Conservation (phyloP, 1,140 invertebrate genomes). For the Polyergus mexicanus region DNA sequence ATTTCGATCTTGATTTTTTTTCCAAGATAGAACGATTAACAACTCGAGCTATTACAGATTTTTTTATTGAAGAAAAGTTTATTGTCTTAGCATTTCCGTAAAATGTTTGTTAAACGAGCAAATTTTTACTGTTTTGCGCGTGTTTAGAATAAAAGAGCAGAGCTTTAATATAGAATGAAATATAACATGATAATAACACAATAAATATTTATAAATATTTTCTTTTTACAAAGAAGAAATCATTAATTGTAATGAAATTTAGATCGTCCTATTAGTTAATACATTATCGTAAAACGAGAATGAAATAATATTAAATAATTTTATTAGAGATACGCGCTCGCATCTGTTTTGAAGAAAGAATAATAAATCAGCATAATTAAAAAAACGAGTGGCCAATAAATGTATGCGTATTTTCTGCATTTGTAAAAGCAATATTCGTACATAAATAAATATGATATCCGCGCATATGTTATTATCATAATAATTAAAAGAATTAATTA, state of each 20-base stretch:
- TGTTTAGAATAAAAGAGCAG: not conserved
- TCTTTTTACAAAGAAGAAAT: not conserved
- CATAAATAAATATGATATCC: not conserved
- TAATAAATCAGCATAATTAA: conserved; percentile 21
- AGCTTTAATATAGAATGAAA: not conserved
- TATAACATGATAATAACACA: not conserved
- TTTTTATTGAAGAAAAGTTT: not conserved
- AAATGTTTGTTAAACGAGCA: not conserved
- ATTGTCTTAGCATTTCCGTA: not conserved
- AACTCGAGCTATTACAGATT: conserved; percentile 26
- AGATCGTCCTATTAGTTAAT: conserved; percentile 14
- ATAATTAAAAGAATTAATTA: not conserved
- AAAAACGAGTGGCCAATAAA: conserved; percentile 4
- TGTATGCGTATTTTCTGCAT: not conserved
- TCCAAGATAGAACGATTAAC: conserved; percentile 57
- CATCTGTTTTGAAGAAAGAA: not conserved
- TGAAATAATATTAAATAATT: conserved; percentile 20
- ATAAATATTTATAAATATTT: not conserved
- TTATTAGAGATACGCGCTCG: not conserved
- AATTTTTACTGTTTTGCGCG: not conserved
- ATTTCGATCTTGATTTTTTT: conserved; percentile 62
- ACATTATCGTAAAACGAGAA: not conserved
- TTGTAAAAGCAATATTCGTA: not conserved
- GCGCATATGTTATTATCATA: not conserved
- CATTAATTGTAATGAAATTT: conserved; percentile 23